Evolutionary conservation across 1,140 invertebrate species (phyloP), one percentile per base, ranked within the genome.

Genomic region (Procambarus clarkii): DNA sequence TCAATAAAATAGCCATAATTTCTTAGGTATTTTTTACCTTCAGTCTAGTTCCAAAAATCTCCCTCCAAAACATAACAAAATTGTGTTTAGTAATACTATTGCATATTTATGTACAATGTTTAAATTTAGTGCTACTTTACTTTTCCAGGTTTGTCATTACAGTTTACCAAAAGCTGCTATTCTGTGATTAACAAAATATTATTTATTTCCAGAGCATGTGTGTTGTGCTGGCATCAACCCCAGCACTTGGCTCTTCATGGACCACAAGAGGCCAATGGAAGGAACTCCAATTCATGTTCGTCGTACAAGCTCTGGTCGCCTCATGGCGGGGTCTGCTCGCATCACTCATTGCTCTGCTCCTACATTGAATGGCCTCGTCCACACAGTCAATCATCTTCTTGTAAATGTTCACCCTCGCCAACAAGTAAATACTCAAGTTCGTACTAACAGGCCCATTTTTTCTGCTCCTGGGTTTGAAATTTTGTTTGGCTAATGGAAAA

Each of bases 341-440:
- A 95, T 96, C 24, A 95, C 94, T 24, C 95, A 95, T 92, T 96
- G 96, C 94, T 96, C 96, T 94, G 94, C 95, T 78, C 94, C 96
- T 86, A 95, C 96, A 77, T 95, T 94, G 18, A 96, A 96, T 94
- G 96, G 96, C 74, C 95, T 96, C 58, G 93, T 96, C 3, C 96
- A 96, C 93, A 95, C 95, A 77, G 95, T 96, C 80, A 96, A 96
- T 93, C 81, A 91, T 18, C 88, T 91, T 9, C 54, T 91, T 24
- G 9, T 91, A 9, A 85, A 91, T 44, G 46, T 91, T n/a, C 50
- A 84, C 74, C 81, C 74, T 18, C 24, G 79, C 54, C 60, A 44
- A 13, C 50, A 44, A 13, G 46, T 21, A 3, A 34, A n/a, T 46
- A 2, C 24, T 8, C 15, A 44, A 21, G 54, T 48, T 18, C 46